Conservation (phyloP, 1,140 invertebrate species). For the Tenebrio molitor region DNA sequence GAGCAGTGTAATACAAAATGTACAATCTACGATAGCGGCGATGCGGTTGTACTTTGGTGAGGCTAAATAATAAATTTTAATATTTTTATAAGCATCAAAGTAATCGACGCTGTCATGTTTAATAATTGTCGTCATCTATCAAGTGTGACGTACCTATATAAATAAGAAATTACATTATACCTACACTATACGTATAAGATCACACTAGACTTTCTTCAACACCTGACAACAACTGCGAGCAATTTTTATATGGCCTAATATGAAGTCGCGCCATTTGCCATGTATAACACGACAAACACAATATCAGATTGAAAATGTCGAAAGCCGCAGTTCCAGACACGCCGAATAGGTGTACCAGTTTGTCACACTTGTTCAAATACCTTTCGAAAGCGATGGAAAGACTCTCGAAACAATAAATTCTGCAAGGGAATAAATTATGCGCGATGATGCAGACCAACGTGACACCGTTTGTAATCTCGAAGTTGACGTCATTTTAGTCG, state of each 20-base stretch:
- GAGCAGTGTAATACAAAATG: no score
- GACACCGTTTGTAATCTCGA: no score
- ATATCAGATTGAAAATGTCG: not conserved
- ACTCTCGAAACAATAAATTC: no score
- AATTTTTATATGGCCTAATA: slow-evolving; percentile 18
- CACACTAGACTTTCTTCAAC: slow-evolving; percentile 8
- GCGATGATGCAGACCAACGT: no score
- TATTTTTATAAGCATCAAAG: slow-evolving; percentile 35
- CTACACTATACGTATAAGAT: slow-evolving; percentile 36
- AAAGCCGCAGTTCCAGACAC: no score
- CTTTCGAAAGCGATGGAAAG: not conserved
- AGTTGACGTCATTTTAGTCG: no score
- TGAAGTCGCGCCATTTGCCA: not conserved
- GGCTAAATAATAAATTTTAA: slow-evolving; percentile 33
- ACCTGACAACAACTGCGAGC: not conserved
- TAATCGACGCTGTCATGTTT: slow-evolving; percentile 45
- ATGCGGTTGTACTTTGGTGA: not conserved
- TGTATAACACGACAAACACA: not conserved
- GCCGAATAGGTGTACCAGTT: no score
- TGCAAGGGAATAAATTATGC: no score
- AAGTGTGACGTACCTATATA: slow-evolving; percentile 25
- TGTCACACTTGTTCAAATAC: not conserved
- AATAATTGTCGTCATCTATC: slow-evolving; percentile 46
- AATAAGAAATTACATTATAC: slow-evolving; percentile 41
- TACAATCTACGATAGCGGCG: no score